phyloP scores from a whole-genome alignment of 2,888 invertebrate genomes.

The Agapetus fuscipes region DNA sequence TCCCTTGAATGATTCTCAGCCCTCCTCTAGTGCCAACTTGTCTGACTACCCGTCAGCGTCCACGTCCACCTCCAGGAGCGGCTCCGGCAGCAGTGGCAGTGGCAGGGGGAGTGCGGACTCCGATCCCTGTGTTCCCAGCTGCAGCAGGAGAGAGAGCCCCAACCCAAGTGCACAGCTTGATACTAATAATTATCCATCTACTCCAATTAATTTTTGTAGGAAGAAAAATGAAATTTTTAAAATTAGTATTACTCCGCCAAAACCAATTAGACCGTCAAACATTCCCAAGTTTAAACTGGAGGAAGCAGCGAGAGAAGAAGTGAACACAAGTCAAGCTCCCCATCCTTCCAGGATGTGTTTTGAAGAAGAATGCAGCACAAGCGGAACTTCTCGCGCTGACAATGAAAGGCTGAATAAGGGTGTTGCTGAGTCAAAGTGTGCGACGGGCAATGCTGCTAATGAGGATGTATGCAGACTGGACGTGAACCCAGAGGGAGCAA shows the following conservation, averaged over 20 bases:
- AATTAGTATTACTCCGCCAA: conserved; percentile 7
- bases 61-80: not conserved
- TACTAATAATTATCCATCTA: too few relatives aligned
- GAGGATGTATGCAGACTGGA: too few relatives aligned
- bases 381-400: too few relatives aligned
- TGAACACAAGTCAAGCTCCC: too few relatives aligned
- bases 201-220: conserved; percentile 9
- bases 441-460: too few relatives aligned
- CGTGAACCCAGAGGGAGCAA: too few relatives aligned
- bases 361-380: too few relatives aligned
- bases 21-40: conserved; percentile 34
- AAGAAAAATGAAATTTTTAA: conserved; percentile 4
- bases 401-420: too few relatives aligned
- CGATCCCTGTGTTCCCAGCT: not conserved
- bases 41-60: too few relatives aligned
- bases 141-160: conserved; percentile 1
- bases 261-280: conserved; percentile 4
- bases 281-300: conserved; percentile 13
- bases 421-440: too few relatives aligned
- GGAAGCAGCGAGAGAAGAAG: conserved; percentile 1
- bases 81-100: not conserved
- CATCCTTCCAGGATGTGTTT: too few relatives aligned
- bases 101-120: conserved; percentile 26
- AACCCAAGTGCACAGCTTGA: too few relatives aligned
- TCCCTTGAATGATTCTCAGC: conserved; percentile 30